Evolutionary conservation across 1,140 invertebrate species (phyloP), one percentile per base, ranked within the genome.

Genomic region (Calliopsis andreniformis): DNA sequence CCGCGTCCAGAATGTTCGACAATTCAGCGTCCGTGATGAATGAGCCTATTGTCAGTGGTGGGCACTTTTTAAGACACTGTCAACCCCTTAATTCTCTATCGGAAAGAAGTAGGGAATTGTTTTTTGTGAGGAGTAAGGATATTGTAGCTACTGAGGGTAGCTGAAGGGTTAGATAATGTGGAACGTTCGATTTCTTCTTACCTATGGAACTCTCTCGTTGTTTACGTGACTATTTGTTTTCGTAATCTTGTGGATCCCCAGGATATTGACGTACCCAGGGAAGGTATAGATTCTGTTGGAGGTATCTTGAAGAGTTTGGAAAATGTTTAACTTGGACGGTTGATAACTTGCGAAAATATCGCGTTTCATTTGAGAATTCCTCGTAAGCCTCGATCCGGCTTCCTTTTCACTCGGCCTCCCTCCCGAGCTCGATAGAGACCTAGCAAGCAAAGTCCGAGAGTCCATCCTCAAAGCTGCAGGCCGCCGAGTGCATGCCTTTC

Each of bases 391-490:
- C 49, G 68, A 43, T 64, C 56, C 39, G 16, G 58, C 69, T 42
- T 70, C 47, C 32, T 35, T 56, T 35, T 80, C 66, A 58, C 23
- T 62, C 64, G 43, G 49, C n/a, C 45, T 18, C 61, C 56, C 49
- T 47, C 61, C 35, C 51, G 67, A 10, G 63, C 43, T 39, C 56
- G 66, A 63, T 64, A 82, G 84, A 79, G 55, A 75, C 83, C 35
- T 39, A 10, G 35, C 73, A 82, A 77, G 76, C 66, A 77, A 84
- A 87, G 82, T 82, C 70, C 78, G 80, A 64, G 80, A 83, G 82
- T 82, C 82, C 82, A 84, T 86, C 80, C 79, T 88, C 87, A 88
- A 88, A 88, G 87, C 80, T 82, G 73, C 71, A 56, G 56, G 58
- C 78, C 76, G 68, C 55, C 56, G 80, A 71, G 62, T 70, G 49